These are phyloP conservation scores for Asarcornis scutulata DNA, from an alignment of 2,113 vertebrate species.

Conservation along the genomic window DNA sequence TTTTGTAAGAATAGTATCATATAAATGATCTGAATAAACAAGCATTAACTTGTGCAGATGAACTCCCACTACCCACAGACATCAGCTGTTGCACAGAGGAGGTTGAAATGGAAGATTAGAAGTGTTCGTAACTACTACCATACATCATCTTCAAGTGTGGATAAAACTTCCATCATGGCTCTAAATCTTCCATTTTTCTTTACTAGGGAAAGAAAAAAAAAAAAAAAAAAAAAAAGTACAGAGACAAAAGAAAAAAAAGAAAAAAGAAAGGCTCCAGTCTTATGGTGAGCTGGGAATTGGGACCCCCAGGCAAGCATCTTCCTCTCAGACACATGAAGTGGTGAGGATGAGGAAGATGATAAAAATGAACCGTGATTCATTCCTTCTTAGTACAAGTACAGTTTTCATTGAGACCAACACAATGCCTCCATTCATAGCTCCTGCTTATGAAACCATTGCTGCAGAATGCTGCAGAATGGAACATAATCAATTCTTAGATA, in stretches of 20 bases:
- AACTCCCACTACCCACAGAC: not conserved
- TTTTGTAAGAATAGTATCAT: not conserved
- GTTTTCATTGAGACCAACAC: not conserved
- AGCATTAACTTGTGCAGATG: not conserved
- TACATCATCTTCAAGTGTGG: not conserved
- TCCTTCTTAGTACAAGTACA: not conserved
- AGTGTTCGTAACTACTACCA: not conserved
- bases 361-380: not conserved
- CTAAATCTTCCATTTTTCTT: too few species aligned
- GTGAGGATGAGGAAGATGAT: not conserved
- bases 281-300: rapidly evolving
- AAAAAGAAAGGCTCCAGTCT: not conserved
- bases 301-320: rapidly evolving
- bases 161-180: too few species aligned
- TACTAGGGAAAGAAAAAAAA: too few species aligned
- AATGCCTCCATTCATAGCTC: rapidly evolving
- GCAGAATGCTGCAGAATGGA: not conserved
- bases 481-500: too few species aligned
- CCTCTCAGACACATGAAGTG: not conserved
- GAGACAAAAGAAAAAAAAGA: too few species aligned
- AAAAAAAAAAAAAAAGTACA: too few species aligned
- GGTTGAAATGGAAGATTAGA: not conserved
- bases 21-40: not conserved
- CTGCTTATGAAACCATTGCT: not conserved
- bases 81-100: not conserved